Base-by-base conservation (phyloP, 2,888 invertebrate species). In the Drosophila parthenogenetica region DNA sequence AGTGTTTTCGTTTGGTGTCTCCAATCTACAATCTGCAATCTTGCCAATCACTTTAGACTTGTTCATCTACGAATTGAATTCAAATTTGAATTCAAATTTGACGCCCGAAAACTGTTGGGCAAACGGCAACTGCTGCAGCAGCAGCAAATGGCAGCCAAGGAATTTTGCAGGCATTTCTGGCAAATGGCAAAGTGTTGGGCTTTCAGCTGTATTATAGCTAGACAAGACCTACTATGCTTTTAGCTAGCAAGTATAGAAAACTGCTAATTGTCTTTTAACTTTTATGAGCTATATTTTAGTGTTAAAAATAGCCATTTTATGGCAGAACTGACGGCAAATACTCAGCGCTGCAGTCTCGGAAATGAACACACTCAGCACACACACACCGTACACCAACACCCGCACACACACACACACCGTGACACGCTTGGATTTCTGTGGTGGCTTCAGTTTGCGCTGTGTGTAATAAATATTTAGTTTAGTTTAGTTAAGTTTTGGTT, bases 281-380 rank as follows among this genome's bases (percentile, higher is more conserved):
- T 13, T 11, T 5, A 1, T 2, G 8, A 35, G 35, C 35, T 35
- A 3, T 35, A 35, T 11, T 35, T 35, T 1, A 35, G 35, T 13
- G 8, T 3, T 13, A 0, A 13, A 35, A 2, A 13, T 35, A 35
- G 35, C 35, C 5, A 35, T 35, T 13, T 35, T 35, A 13, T 13
- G 4, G 13, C 35, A 13, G 3, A 13, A 35, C 35, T 13, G 35
- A 11, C 0, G 35, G 13, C 35, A 13, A 35, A 16, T 7, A 16
- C 10, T 32, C 11, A 29, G 48, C 25, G 29, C 29, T 61, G 71
- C 61, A 72, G 35, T 51, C 75, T 79, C 73, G 84, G 89, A 88
- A 83, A 86, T 85, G 87, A 87, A 80, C 87, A 74, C 71, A 72
- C 76, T 74, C 68, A 61, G 37, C 29, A 17, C 13, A 13, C 5